Evolutionary conservation across 2,113 vertebrate species (phyloP).

Genomic region (Poecile atricapillus): DNA sequence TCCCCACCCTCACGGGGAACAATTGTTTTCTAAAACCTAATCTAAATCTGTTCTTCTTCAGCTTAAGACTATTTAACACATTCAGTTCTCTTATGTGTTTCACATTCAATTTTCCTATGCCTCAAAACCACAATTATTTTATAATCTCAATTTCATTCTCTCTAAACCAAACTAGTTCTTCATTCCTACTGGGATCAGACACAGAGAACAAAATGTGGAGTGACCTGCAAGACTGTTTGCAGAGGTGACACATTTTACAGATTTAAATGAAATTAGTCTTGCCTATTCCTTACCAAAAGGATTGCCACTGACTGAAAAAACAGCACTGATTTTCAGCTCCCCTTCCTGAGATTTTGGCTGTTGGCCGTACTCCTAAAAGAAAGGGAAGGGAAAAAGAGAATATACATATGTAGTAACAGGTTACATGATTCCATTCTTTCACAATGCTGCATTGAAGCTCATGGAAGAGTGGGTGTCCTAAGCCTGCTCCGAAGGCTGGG

Average conservation of each 20-base stretch:
- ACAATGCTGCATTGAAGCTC: background rate
- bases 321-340: constrained; percentile 92
- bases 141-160: background rate
- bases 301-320: constrained; percentile 88
- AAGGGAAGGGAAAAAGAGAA: constrained; percentile 62
- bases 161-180: background rate
- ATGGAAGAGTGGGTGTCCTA: background rate
- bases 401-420: constrained; percentile 45
- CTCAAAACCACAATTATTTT: background rate
- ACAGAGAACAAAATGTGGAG: background rate
- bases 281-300: constrained; percentile 82
- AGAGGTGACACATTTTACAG: background rate
- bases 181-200: background rate
- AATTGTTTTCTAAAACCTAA: background rate
- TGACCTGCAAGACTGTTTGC: background rate
- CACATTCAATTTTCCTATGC: background rate
- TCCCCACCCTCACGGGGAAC: background rate
- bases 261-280: background rate
- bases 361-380: constrained; percentile 81
- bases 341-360: constrained; percentile 86
- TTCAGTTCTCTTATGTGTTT: background rate
- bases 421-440: background rate
- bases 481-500: background rate
- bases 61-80: background rate
- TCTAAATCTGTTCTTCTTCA: background rate